Percentiles rank a stretch among this genome's conserved stretches.
Conservation (phyloP, 2,797 vertebrate species). For the Amblyraja radiata region DNA sequence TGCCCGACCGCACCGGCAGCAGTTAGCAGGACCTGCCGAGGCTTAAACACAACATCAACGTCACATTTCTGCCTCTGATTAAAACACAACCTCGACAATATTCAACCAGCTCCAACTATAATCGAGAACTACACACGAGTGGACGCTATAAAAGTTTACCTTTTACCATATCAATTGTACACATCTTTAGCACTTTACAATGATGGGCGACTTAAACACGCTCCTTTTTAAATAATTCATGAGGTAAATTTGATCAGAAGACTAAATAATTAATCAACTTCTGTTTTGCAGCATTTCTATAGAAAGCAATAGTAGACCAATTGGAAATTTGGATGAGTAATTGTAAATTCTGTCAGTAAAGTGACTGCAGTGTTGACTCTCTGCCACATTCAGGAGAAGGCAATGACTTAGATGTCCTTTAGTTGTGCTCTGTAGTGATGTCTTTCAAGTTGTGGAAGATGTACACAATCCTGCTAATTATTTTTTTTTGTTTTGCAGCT, state of each 20-base stretch:
- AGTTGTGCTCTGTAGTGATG: too few species aligned
- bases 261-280: constrained; percentile 20
- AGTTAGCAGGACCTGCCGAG: constrained; percentile 88
- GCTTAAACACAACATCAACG: constrained; percentile 56
- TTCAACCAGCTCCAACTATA: not conserved
- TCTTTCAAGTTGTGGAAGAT: too few species aligned
- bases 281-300: not conserved
- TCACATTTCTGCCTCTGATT: not conserved
- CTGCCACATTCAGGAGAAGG: not conserved
- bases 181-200: not conserved
- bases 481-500: not conserved
- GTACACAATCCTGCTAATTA: not conserved
- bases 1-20: constrained; percentile 91
- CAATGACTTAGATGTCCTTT: not conserved
- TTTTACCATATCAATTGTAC: not conserved
- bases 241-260: constrained; percentile 32
- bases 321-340: not conserved
- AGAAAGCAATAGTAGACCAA: not conserved
- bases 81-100: not conserved
- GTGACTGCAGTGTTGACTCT: not conserved
- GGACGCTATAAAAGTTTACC: not conserved
- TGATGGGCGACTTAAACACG: not conserved
- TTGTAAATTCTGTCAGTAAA: not conserved
- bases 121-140: too few species aligned
- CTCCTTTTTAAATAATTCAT: constrained; percentile 8